phyloP scores from a whole-genome alignment of 2,888 invertebrate genomes.

The Leucania comma region DNA sequence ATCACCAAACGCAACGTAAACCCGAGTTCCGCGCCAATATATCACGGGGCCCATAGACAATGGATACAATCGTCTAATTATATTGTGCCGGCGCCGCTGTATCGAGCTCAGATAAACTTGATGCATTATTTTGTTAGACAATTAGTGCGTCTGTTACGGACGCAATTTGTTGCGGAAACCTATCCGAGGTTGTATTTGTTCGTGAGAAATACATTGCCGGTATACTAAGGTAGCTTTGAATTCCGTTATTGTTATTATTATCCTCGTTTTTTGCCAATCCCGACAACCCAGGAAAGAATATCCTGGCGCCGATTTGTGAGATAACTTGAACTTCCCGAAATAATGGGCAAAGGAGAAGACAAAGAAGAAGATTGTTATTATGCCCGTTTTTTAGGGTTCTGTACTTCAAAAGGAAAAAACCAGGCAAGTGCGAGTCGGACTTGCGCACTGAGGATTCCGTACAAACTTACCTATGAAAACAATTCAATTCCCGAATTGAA shows the following conservation, averaged over 20 bases:
- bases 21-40: slow-evolving; percentile 60
- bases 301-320: too few relatives aligned
- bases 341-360: too few relatives aligned
- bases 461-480: too few relatives aligned
- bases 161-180: slow-evolving; percentile 65
- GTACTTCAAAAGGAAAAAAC: too few relatives aligned
- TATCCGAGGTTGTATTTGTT: slow-evolving; percentile 22
- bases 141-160: slow-evolving; percentile 77
- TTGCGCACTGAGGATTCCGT: too few relatives aligned
- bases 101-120: slow-evolving; percentile 76
- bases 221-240: neutral
- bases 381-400: too few relatives aligned
- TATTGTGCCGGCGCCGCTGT: slow-evolving; percentile 70
- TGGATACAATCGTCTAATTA: slow-evolving; percentile 70
- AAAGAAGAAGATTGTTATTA: too few relatives aligned
- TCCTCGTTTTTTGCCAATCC: neutral
- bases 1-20: slow-evolving; percentile 51
- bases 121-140: slow-evolving; percentile 83
- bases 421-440: too few relatives aligned
- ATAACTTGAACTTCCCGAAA: too few relatives aligned
- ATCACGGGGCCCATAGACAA: slow-evolving; percentile 62
- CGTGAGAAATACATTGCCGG: slow-evolving; percentile 54
- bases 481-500: too few relatives aligned
- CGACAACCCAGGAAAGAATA: too few relatives aligned
- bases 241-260: slow-evolving; percentile 12